Base-by-base conservation (phyloP, 2,113 vertebrate genomes). In the Heterocephalus glaber region DNA sequence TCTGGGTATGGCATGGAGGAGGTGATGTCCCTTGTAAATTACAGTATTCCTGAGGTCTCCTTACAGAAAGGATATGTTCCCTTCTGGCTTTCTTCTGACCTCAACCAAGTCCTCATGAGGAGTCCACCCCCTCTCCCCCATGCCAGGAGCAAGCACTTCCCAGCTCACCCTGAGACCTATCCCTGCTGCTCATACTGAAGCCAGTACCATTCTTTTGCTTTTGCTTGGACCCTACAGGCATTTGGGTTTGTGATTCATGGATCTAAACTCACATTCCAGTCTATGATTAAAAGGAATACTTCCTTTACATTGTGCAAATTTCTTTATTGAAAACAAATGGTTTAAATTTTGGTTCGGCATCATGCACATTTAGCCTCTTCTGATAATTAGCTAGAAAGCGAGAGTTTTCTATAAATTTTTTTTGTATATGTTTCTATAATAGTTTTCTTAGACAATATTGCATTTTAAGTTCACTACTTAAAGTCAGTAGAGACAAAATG, bases 51-150 rank as follows among this genome's bases (percentile, higher is more conserved):
- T 35, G 33, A 4, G 30, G 9, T 47, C 60, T 30, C 26, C 5
- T 12, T 63, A 10, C 35, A 72, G 24, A 86, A 79, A 95, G 2
- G 41, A 22, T 16, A 56, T 33, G 19, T 7, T 54, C 89, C 79
- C 41, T 52, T 86, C n/a, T 76, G 19, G 26, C 58, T 89, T 20
- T 58, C 30, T 60, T 92, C 56, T 7, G 0, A 13, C 6, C 8
- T n/a, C 14, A 9, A 8, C 47, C 7, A 12, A 28, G 16, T 12
- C 2, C 1, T 49, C 30, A 12, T 4, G 52, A 35, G 4, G 14
- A 13, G 4, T 35, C 30, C 24, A 74, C 35, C 10, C 84, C 17
- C 14, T 0, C 30, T 77, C 41, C 10, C 13, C 33, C 13, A 35
- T 4, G 1, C 0, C n/a, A 86, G 70, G 2, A 85, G 26, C 52